A percentile compares a stretch with the other conserved stretches of the same genome.
Conservation (phyloP, 1,140 invertebrate genomes). For the Musca domestica region DNA sequence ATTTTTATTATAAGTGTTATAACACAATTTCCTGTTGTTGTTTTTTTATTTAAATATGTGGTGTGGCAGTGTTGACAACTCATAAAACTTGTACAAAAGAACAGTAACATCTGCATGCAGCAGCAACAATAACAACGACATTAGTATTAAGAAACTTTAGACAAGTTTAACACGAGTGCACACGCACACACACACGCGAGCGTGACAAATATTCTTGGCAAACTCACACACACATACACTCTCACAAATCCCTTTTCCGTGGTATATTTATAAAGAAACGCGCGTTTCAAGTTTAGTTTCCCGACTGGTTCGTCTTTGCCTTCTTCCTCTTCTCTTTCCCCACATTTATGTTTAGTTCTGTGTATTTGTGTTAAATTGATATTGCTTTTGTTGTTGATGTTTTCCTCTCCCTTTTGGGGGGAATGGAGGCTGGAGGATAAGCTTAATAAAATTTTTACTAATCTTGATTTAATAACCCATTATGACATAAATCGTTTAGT, state of each 20-base stretch:
- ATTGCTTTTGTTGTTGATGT: not conserved
- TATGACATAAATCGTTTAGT: slow-evolving; percentile 13
- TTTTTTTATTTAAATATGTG: too few species aligned
- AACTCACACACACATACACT: too few species aligned
- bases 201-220: too few species aligned
- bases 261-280: too few species aligned
- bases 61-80: slow-evolving; percentile 16
- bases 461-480: slow-evolving; percentile 20
- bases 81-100: slow-evolving; percentile 15
- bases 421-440: not conserved
- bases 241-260: too few species aligned
- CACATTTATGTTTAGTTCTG: too few species aligned
- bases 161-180: too few species aligned
- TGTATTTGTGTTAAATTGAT: too few species aligned
- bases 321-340: too few species aligned
- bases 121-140: not conserved
- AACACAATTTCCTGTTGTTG: slow-evolving; percentile 10
- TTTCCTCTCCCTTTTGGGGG: not conserved
- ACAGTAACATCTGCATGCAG: not conserved
- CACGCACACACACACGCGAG: too few species aligned
- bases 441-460: slow-evolving; percentile 22
- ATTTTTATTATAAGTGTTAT: slow-evolving; percentile 17
- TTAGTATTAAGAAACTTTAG: not conserved
- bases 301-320: too few species aligned
- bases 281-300: too few species aligned